phyloP scores from a whole-genome alignment of 1,140 invertebrate genomes.

The Macrobrachium nipponense region DNA sequence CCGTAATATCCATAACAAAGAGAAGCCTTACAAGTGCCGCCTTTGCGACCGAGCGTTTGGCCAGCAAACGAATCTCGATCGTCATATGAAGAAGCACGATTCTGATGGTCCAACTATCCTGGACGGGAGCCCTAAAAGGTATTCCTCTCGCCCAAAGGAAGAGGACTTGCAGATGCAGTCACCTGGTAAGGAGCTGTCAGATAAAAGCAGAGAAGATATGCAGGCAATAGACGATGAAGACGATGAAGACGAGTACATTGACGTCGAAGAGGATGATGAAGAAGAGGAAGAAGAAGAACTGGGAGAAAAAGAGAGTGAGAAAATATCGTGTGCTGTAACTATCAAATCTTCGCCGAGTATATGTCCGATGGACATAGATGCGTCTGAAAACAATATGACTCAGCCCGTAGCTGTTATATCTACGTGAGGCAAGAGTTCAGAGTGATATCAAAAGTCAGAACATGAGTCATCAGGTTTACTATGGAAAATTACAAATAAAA shows the following conservation, averaged over 20 bases:
- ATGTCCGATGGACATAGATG: conserved; percentile 53
- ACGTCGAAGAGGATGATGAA: conserved; percentile 61
- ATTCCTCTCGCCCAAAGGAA: conserved; percentile 22
- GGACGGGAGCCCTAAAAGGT: conserved; percentile 66
- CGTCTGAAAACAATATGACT: neutral
- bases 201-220: neutral
- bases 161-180: neutral
- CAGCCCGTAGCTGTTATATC: conserved; percentile 39
- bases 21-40: conserved; percentile 71
- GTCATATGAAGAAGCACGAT: conserved; percentile 96
- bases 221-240: conserved; percentile 54
- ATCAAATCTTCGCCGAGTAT: conserved; percentile 52
- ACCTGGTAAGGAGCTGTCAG: conserved; percentile 19
- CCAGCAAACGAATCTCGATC: conserved; percentile 93
- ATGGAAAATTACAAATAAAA: neutral
- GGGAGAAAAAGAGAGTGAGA: conserved; percentile 53
- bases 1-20: conserved; percentile 97
- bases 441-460: neutral
- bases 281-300: conserved; percentile 60
- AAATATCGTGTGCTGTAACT: conserved; percentile 62
- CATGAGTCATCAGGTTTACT: neutral
- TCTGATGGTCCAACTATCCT: conserved; percentile 67
- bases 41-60: conserved; percentile 91
- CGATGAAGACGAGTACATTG: conserved; percentile 63
- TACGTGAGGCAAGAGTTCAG: neutral